A percentile compares a stretch with the other conserved stretches of the same genome.
Conservation (phyloP, 1,140 invertebrate species). For the Drosophila arawakana region DNA sequence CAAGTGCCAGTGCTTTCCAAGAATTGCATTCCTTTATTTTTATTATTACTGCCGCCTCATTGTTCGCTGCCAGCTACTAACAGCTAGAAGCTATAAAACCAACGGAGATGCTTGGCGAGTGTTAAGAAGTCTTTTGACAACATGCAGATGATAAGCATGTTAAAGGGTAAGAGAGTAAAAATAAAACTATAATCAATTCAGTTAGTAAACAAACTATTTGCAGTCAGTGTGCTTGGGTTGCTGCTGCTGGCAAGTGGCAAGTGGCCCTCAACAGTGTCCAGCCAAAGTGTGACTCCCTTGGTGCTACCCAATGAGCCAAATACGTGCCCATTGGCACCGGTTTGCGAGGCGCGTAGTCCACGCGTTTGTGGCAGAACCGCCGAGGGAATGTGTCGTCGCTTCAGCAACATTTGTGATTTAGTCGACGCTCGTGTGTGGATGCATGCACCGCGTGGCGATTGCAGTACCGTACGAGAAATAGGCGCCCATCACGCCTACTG, state of each 20-base stretch:
- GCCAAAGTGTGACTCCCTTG: not conserved
- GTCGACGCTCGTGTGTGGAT: conserved; percentile 23
- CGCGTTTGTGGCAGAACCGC: conserved; percentile 50
- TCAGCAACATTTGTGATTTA: conserved; percentile 61
- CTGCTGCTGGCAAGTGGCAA: not conserved
- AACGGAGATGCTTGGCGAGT: too few relatives aligned
- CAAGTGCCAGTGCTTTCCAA: not conserved
- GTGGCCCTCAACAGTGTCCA: not conserved
- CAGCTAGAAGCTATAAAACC: conserved; percentile 24
- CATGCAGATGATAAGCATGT: conserved; percentile 25
- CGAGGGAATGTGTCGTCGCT: conserved; percentile 56
- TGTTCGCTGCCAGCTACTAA: not conserved
- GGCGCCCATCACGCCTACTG: conserved; percentile 30
- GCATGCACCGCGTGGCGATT: conserved; percentile 54
- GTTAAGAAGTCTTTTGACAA: conserved; percentile 7
- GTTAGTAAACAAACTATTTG: not conserved
- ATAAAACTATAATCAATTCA: not conserved
- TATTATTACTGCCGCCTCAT: not conserved
- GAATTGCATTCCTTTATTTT: conserved; percentile 8
- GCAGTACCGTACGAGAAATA: conserved; percentile 35
- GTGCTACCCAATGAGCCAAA: conserved; percentile 5
- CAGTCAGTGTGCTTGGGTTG: conserved; percentile 9
- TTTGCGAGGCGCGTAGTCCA: conserved; percentile 53
- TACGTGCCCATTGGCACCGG: conserved; percentile 35
- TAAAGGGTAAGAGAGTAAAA: conserved; percentile 10